Evolutionary conservation across 2,113 vertebrate genomes (phyloP), one percentile per base, ranked within the genome.

Genomic region (Polyodon spathula): DNA sequence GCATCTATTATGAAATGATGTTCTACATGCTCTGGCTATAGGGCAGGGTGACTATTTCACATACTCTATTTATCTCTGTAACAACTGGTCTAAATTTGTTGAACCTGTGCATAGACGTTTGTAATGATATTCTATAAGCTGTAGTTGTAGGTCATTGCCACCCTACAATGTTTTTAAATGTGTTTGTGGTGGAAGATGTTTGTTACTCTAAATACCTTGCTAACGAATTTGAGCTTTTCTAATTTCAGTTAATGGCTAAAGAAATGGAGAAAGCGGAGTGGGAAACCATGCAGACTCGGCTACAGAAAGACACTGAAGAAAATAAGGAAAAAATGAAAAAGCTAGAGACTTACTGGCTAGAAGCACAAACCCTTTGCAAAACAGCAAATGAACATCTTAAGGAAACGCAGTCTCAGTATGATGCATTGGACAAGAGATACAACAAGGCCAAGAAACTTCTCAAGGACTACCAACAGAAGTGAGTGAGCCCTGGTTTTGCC

Each of bases 391-490:
- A 93, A 38, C 90, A 88, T 60, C 86, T 95, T 67, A 78, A 82
- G 37, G 92, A 95, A 72, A 88, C 85, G 39, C 93, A 95, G 71
- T 75, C 81, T 60, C 92, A 94, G 67, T 84, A 87, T 54, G 92
- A 95, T 69, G 79, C 80, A 1, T 76, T 94, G 76, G 93, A 95
- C 73, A 95, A 93, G 76, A 95, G 93, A 74, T 95, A 95, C 76
- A 90, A 63, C 80, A 93, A 94, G 69, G 91, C 93, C 58, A 95
- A 93, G 81, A 95, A 95, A 58, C 77, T 95, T 62, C 81, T 95
- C 57, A 94, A 94, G 75, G 92, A 95, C 63, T 92, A 89, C 75
- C 93, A 95, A 63, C 90, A 92, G 69, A 95, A 93, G 93, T 95
- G 77, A 86, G 90, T 86, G 60, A 37, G 7, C 6, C 14, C 10